phyloP scores from a whole-genome alignment of 2,888 invertebrate species.

The Ormia ochracea region DNA sequence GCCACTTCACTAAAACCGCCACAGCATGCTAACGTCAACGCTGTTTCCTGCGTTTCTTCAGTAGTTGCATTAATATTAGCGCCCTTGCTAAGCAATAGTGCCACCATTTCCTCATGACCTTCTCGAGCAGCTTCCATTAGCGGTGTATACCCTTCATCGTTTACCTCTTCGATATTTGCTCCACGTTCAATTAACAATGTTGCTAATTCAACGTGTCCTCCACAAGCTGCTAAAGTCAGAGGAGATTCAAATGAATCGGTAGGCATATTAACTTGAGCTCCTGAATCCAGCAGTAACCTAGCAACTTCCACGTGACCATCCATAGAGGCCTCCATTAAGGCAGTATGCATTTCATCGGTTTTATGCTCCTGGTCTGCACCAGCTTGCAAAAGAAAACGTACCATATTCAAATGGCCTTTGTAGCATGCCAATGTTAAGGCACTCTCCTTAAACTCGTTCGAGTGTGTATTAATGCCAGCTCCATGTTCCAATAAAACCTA shows the following conservation, averaged over 20 bases:
- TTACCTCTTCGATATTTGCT: constrained; percentile 99
- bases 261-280: constrained; percentile 98
- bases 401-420: constrained; percentile 98
- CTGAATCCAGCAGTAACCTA: constrained; percentile 93
- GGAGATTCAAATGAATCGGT: constrained; percentile 99
- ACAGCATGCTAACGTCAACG: constrained; percentile 94
- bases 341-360: constrained; percentile 99
- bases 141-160: constrained; percentile 99
- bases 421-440: constrained; percentile 96
- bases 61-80: constrained; percentile 99
- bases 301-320: constrained; percentile 99
- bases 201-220: constrained; percentile 98
- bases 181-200: constrained; percentile 96
- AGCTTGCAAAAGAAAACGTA: constrained; percentile 94
- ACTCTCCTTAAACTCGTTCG: constrained; percentile 99
- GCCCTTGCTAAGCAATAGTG: constrained; percentile 91
- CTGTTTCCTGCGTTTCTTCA: constrained; percentile 98
- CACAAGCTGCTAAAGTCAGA: constrained; percentile 97
- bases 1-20: constrained; percentile 97
- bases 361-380: constrained; percentile 99
- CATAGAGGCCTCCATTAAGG: constrained; percentile 99
- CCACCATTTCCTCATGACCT: constrained; percentile 99
- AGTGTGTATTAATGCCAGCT: constrained; percentile 98
- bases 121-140: constrained; percentile 99
- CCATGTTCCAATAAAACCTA: constrained; percentile 92